A percentile compares a stretch with the other conserved stretches of the same genome.
Conservation (phyloP, 2,113 vertebrate species). For the Spheniscus mendiculus region DNA sequence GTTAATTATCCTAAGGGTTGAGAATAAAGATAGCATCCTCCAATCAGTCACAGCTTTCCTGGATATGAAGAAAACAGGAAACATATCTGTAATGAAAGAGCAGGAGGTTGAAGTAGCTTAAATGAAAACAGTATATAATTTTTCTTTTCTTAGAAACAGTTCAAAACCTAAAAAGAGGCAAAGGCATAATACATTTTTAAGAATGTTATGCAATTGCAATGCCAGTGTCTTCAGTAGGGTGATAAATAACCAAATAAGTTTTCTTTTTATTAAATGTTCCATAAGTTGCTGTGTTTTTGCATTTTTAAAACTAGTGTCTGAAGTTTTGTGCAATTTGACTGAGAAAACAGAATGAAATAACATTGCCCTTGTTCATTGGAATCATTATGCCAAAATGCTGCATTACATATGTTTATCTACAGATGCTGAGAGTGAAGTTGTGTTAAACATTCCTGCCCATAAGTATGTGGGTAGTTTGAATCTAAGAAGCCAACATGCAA, state of each 20-base stretch:
- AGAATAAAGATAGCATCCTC: slow-evolving; percentile 33
- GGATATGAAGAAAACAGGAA: neutral
- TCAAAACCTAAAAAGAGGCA: neutral
- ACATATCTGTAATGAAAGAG: neutral
- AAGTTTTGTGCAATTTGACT: neutral
- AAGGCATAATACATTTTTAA: neutral
- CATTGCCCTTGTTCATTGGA: neutral
- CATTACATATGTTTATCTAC: neutral
- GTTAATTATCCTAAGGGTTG: slow-evolving; percentile 17
- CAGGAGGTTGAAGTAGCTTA: neutral
- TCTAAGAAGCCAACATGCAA: neutral
- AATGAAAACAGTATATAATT: neutral
- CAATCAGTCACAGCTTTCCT: slow-evolving; percentile 5
- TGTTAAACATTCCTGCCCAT: neutral
- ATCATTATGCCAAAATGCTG: neutral
- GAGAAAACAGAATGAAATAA: neutral
- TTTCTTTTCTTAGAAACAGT: neutral
- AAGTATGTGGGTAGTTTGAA: neutral
- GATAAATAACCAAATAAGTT: neutral
- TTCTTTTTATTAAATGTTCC: neutral
- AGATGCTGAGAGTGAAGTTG: neutral
- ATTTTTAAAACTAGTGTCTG: neutral
- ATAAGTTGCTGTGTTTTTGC: neutral
- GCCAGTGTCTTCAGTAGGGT: neutral
- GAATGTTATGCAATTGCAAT: neutral